These are phyloP conservation scores for Ictalurus furcatus DNA, from an alignment of 2,113 vertebrate genomes.

Conservation along the genomic window DNA sequence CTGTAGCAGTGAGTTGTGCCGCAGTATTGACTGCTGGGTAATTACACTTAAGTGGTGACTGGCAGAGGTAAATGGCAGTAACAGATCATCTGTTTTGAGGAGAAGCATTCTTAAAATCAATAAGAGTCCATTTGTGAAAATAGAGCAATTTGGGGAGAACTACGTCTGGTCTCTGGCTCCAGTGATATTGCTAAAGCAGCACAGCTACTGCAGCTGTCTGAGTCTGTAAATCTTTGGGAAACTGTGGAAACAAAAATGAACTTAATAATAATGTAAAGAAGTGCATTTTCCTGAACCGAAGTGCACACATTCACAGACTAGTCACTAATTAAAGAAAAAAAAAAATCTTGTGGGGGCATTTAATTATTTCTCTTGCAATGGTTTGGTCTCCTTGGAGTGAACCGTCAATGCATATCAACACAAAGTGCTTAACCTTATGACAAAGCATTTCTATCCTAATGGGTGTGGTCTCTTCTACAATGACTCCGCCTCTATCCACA, in stretches of 20 bases:
- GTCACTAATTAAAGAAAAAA: not conserved
- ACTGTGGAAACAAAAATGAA: not conserved
- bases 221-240: not conserved
- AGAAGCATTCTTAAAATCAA: slow-evolving; percentile 78
- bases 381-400: not conserved
- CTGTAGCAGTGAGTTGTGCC: slow-evolving; percentile 36
- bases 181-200: slow-evolving; percentile 63
- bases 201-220: slow-evolving; percentile 15
- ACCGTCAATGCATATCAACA: not conserved
- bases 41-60: slow-evolving; percentile 74
- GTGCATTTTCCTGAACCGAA: not conserved
- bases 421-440: not conserved
- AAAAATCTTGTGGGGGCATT: not conserved
- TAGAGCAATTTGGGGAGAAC: slow-evolving; percentile 70
- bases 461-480: not conserved
- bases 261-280: not conserved
- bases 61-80: slow-evolving; percentile 71
- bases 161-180: slow-evolving; percentile 59
- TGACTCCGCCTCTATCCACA: not conserved
- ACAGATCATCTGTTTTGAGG: slow-evolving; percentile 71
- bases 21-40: slow-evolving; percentile 65
- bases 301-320: not conserved
- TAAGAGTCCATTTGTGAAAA: slow-evolving; percentile 75
- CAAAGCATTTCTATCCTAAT: not conserved
- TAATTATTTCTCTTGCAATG: not conserved